Evolutionary conservation across 2,888 invertebrate species (phyloP), one percentile per base, ranked within the genome.

Genomic region (Hydrotaea diabolus): DNA sequence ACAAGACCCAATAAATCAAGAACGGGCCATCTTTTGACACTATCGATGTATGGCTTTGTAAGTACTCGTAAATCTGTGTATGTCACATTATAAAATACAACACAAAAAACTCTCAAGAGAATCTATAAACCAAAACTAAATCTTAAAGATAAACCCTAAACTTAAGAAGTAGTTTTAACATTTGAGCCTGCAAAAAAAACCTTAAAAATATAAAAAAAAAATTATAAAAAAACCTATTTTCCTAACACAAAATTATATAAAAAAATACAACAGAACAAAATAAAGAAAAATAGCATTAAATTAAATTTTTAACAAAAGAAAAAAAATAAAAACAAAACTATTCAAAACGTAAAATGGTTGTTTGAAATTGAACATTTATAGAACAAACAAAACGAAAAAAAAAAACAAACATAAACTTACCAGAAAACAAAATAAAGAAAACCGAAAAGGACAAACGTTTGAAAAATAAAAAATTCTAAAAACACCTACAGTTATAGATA

Each of bases 151-250:
- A 73, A 55, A 57, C 15, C 13, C 15, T 62, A 23, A 62, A 62
- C 49, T 21, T 79, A 79, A 82, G 73, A 74, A 66, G 57, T 83
- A 85, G 80, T 77, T 82, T 77, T 77, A 74, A 72, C 71, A 83
- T 74, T 59, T 83, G 77, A 82, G 85, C 85, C 85, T 85, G 77
- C 85, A 80, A 79, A 62, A 66, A 49, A 66, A 78, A 39, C 31
- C 31, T 21, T 39, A 75, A 77, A 75, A 66, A 77, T n/a, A n/a
- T 17, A 39, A 69, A 79, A 78, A 79, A 59, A 80, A 55, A 73
- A 74, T 55, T 69, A 73, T 19, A 46, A 62, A 80, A 81, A 82
- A 53, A 78, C 59, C 77, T 76, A 78, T 77, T 83, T 83, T 85
- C 83, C 75, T 80, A 72, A 75, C 49, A 82, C 59, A 39, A 64